Evolutionary conservation across 1,140 invertebrate genomes (phyloP), one percentile per base, ranked within the genome.

Genomic region (Drosophila pandora): DNA sequence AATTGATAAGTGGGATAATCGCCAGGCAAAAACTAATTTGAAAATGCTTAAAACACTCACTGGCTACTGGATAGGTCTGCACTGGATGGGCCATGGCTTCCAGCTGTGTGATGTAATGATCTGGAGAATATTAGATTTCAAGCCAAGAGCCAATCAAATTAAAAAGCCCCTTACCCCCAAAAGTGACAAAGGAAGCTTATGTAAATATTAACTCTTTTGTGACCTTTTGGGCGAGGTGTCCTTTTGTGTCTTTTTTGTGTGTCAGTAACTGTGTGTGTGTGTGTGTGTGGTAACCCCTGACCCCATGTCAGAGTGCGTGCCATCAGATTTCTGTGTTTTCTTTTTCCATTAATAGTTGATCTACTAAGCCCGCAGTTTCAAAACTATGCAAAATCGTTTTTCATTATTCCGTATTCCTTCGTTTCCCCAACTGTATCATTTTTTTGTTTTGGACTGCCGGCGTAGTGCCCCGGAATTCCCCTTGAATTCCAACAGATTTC

Each of bases 311-410:
- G 17, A 57, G 56, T 74, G 75, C 49, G 57, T 64, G 70, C 75
- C 80, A 63, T 84, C 59, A 76, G 77, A 57, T 76, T 84, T 76
- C 50, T 54, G 45, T 39, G 12, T 25, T 47, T 39, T 58, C 75
- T 87, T 85, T 81, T 87, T 58, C 82, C 78, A 85, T 85, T 87
- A 85, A 85, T 85, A 85, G 81, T 85, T 85, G 81, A 85, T 85
- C 78, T 85, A 71, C 82, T 87, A 87, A 85, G 81, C 81, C 81
- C 57, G 48, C 37, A 70, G 64, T 79, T 72, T 82, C 72, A 87
- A 87, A 37, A 68, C 78, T 79, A 87, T 87, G 78, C 82, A 82
- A 88, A 85, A 78, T 70, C 75, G 80, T 79, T 75, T 82, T 78
- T 63, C 74, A 78, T 81, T 78, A 78, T 81, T 59, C 34, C 57